Conservation (phyloP, 37 sponge, comb jelly and placozoan species). For the Aplysina aerophoba region DNA sequence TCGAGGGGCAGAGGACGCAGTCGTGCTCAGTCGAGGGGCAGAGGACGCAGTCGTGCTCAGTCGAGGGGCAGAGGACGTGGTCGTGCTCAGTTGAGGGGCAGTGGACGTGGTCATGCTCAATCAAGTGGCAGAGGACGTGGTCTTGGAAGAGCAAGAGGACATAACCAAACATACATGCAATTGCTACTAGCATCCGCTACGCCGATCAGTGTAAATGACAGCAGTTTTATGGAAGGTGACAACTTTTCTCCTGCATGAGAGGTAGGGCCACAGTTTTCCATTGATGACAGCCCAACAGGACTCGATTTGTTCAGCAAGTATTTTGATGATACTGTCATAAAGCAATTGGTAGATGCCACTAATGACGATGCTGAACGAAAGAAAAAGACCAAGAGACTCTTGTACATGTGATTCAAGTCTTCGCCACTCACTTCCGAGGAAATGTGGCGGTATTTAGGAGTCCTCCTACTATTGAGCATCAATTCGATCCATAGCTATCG, state of each 20-base stretch:
- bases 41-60: too few relatives aligned
- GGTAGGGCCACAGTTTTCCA: not conserved
- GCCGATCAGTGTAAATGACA: not conserved
- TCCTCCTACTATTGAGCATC: constrained; percentile 19
- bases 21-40: too few relatives aligned
- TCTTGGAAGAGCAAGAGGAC: constrained; percentile 5
- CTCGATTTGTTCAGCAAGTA: not conserved
- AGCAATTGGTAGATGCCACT: not conserved
- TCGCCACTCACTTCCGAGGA: not conserved
- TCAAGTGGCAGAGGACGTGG: not conserved
- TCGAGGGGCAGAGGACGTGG: constrained; percentile 11
- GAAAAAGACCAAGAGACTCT: not conserved
- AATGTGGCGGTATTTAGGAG: constrained; percentile 1
- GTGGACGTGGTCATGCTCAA: not conserved
- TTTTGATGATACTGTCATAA: not conserved
- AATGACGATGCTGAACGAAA: constrained; percentile 23
- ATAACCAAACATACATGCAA: not conserved
- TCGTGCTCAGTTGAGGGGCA: not conserved
- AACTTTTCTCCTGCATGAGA: not conserved
- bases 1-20: too few relatives aligned
- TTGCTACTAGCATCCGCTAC: not conserved
- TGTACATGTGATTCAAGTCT: not conserved
- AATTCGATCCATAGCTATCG: not conserved
- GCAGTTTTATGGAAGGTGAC: not conserved
- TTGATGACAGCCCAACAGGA: not conserved